Conservation (phyloP, 2,113 vertebrate species). For the Amblyopsis rosae region DNA sequence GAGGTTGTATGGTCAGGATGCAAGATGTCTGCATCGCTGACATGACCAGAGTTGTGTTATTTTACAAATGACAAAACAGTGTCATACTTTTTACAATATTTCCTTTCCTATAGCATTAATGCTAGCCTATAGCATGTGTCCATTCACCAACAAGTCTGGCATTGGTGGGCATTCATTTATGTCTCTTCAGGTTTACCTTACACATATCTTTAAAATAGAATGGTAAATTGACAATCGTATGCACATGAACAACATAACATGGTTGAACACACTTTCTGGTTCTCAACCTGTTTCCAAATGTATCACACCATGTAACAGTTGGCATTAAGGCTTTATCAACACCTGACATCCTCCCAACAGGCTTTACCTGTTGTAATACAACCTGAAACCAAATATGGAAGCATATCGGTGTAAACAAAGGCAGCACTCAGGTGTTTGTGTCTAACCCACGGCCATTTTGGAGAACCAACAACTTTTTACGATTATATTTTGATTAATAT, state of each 20-base stretch:
- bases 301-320: background rate
- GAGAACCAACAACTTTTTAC: conserved; percentile 4
- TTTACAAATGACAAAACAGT: too few species aligned
- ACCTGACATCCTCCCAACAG: conserved; percentile 21
- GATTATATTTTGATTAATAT: background rate
- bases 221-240: too few species aligned
- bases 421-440: too few species aligned
- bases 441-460: background rate
- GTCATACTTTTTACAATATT: too few species aligned
- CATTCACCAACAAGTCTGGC: background rate
- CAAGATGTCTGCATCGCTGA: too few species aligned
- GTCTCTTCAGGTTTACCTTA: background rate
- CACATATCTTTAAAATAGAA: background rate
- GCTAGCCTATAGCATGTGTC: background rate
- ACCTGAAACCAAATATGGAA: conserved; percentile 16
- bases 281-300: background rate
- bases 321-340: conserved; percentile 9
- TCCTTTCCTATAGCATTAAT: background rate
- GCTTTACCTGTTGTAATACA: conserved; percentile 21
- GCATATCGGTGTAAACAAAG: too few species aligned
- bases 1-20: too few species aligned
- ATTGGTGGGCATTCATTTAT: background rate
- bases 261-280: background rate
- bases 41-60: too few species aligned
- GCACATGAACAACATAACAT: background rate